These are phyloP conservation scores for Leptinotarsa tumamoca DNA, from an alignment of 2,888 invertebrate genomes.

Conservation along the genomic window DNA sequence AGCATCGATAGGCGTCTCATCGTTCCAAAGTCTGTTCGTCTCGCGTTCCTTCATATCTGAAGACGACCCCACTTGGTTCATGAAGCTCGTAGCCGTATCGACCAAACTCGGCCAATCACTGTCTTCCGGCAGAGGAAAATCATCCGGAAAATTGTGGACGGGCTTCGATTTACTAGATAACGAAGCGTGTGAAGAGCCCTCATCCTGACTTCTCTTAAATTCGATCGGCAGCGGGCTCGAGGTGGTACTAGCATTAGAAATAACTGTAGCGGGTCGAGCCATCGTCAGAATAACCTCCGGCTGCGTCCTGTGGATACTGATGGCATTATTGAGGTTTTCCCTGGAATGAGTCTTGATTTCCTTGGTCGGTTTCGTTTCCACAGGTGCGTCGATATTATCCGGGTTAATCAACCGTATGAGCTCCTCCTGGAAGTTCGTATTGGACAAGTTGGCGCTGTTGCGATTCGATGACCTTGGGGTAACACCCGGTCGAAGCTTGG, in stretches of 20 bases:
- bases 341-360: constrained; percentile 57
- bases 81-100: constrained; percentile 79
- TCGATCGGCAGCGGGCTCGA: constrained; percentile 70
- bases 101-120: constrained; percentile 86
- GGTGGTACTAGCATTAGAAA: constrained; percentile 74
- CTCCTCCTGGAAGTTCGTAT: constrained; percentile 84
- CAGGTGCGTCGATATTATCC: constrained; percentile 70
- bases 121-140: constrained; percentile 76
- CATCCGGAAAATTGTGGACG: constrained; percentile 60
- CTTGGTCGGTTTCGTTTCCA: constrained; percentile 49
- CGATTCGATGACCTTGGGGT: constrained; percentile 68
- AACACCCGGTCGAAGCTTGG: constrained; percentile 69
- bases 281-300: constrained; percentile 74
- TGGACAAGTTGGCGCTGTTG: constrained; percentile 73
- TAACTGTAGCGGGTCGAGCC: constrained; percentile 76
- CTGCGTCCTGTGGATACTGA: constrained; percentile 63
- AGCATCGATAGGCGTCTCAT: constrained; percentile 63
- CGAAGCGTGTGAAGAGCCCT: constrained; percentile 46
- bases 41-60: constrained; percentile 39
- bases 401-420: constrained; percentile 87
- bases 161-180: constrained; percentile 47
- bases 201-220: constrained; percentile 71
- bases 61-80: constrained; percentile 56
- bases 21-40: constrained; percentile 46
- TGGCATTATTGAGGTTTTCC: constrained; percentile 62